Evolutionary conservation across 2,888 invertebrate species (phyloP), one percentile per base, ranked within the genome.

Genomic region (Cryptus armator): DNA sequence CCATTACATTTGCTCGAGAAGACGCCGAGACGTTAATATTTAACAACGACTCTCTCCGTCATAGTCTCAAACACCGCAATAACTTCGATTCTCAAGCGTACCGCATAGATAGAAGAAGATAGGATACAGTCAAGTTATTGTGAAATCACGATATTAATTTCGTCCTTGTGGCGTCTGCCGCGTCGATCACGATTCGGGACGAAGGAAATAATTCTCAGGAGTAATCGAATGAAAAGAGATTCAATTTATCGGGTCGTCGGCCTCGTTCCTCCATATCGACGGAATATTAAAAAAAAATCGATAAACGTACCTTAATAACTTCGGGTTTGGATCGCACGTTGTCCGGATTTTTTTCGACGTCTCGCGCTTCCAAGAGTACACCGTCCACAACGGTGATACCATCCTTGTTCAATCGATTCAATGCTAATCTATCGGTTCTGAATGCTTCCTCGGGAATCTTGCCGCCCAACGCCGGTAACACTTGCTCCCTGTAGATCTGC

Each of bases 381-480:
- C 96, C 96, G 90, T 96, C 96, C 3, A 96, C 95, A 48, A 95
- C 93, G 0, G 95, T 94, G 56, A 96, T 95, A 24, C 96, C 96
- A 88, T 95, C 95, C 89, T 95, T 95, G 91, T 96, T 95, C 59
- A 96, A 91, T 62, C 95, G 94, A 91, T 96, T 96, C 48, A 96
- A 91, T 56, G 95, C 94, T 66, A 96, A 91, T 12, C 96, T 94
- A 91, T 96, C 95, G 0, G 95, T 94, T 85, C 94, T 94, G 87
- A 96, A 96, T 7, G 96, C 96, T 59, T 95, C 95, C 81, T 96
- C 96, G 0, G 96, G 96, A 87, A 96, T 96, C 91, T 95, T 95
- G 0, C 96, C 96, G 51, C 96, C 96, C 48, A 94, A 94, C 87
- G 95, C 95, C 9, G 96, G 96, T 67, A 95, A 90, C 19, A 96